Evolutionary conservation across 2,113 vertebrate genomes (phyloP), one percentile per base, ranked within the genome.

Genomic region (Jaculus jaculus): DNA sequence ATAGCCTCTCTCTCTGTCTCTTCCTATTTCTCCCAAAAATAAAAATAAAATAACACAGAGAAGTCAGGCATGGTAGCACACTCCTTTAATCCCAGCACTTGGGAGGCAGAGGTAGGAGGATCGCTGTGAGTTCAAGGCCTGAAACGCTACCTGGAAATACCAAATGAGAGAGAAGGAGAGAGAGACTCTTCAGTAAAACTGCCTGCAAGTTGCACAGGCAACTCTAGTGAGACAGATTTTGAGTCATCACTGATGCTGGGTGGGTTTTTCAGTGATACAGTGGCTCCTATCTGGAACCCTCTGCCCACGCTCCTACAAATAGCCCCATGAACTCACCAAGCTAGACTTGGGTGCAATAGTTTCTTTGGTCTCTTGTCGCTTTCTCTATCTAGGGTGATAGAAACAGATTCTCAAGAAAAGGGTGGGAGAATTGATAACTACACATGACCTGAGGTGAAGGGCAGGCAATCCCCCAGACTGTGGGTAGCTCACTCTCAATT

Each of bases 191-290:
- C 54, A 7, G 3, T 79, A 11, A 32, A 26, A n/a, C 54, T 34
- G 54, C 32, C 77, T 58, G 51, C 18, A 79, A 6, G 32, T 9
- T 60, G 51, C 60, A n/a, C 78, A 61, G 54, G 12, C 12, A 26
- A 8, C 23, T 58, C 24, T 54, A 51, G 51, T 5, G 0, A 24
- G n/a, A 51, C 51, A 79, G 77, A 4, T 78, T 30, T 78, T 7
- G 11, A 60, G 77, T n/a, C 58, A 17, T 5, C 0, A 16, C 6
- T 6, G 1, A 0, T 26, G 5, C 54, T 16, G 3, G 58, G 77
- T 23, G 77, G 21, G 21, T 51, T 79, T 7, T 13, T 79, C 32
- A 7, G 32, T 34, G 17, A 32, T 32, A n/a, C n/a, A n/a, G n/a
- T n/a, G n/a, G n/a, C n/a, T n/a, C n/a, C n/a, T n/a, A n/a, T n/a